Conservation (phyloP, 1,140 invertebrate genomes). For the Cyrtorhinus lividipennis region DNA sequence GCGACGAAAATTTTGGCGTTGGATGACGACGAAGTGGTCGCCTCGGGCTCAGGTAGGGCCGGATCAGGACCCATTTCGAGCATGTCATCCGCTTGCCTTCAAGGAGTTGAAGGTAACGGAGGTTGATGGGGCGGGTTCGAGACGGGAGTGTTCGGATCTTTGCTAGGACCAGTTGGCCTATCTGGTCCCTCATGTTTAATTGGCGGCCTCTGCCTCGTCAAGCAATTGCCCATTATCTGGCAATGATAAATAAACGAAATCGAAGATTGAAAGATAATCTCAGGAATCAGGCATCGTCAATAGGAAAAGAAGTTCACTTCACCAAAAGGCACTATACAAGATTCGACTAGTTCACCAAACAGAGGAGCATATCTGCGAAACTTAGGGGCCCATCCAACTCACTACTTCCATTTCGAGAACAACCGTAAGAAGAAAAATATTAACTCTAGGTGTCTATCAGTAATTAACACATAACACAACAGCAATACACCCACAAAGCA, state of each 20-base stretch:
- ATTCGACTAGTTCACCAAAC: too few species aligned
- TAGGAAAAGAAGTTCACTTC: neutral
- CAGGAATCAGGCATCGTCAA: neutral
- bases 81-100: constrained; percentile 21
- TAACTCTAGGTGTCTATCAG: too few species aligned
- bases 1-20: constrained; percentile 81
- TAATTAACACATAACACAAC: too few species aligned
- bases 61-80: constrained; percentile 27
- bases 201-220: constrained; percentile 26
- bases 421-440: too few species aligned
- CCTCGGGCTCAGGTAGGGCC: constrained; percentile 26
- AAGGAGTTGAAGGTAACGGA: constrained; percentile 15
- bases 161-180: constrained; percentile 21
- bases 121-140: constrained; percentile 23
- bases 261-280: neutral
- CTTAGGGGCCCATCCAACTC: too few species aligned
- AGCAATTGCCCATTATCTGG: constrained; percentile 27
- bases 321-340: too few species aligned
- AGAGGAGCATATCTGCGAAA: too few species aligned
- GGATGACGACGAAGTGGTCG: constrained; percentile 19
- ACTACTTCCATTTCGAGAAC: too few species aligned
- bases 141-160: constrained; percentile 22
- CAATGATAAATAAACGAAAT: neutral
- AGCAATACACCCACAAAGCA: too few species aligned
- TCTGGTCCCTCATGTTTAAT: constrained; percentile 25